These are phyloP conservation scores for Calameuta filiformis DNA, from an alignment of 2,888 invertebrate species.

Conservation along the genomic window DNA sequence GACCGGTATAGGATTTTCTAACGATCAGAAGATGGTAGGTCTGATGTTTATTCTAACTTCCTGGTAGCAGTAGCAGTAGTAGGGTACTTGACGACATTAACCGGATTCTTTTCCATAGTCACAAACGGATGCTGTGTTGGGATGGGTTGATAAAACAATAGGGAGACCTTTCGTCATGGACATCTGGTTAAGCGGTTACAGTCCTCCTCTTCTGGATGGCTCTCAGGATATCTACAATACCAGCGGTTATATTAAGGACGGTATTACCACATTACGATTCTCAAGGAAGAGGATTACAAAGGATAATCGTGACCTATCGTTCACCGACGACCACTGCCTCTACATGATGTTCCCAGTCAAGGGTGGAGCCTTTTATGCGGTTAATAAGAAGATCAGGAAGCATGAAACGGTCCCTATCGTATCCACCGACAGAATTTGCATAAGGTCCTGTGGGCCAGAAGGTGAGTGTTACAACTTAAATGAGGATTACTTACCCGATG, in stretches of 20 bases:
- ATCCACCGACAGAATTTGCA: slow-evolving; percentile 83
- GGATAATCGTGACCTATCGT: slow-evolving; percentile 82
- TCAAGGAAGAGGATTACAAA: slow-evolving; percentile 80
- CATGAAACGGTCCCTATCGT: slow-evolving; percentile 80
- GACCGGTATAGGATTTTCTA: slow-evolving; percentile 92
- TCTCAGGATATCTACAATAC: slow-evolving; percentile 80
- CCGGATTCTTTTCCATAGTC: slow-evolving; percentile 67
- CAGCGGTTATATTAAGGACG: slow-evolving; percentile 78
- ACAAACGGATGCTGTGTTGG: slow-evolving; percentile 88
- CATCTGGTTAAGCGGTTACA: slow-evolving; percentile 86
- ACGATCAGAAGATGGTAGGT: slow-evolving; percentile 84
- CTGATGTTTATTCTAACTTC: too few relatives aligned
- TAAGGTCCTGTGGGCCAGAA: slow-evolving; percentile 79
- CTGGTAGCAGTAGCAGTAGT: too few relatives aligned
- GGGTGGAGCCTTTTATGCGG: slow-evolving; percentile 84
- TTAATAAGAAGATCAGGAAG: slow-evolving; percentile 86
- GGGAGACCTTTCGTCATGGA: slow-evolving; percentile 89
- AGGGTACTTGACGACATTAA: too few relatives aligned
- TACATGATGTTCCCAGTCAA: slow-evolving; percentile 89
- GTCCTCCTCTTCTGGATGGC: slow-evolving; percentile 77
- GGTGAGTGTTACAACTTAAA: slow-evolving; percentile 66
- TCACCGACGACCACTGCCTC: slow-evolving; percentile 84
- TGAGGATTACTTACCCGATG: background rate
- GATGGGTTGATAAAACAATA: slow-evolving; percentile 84
- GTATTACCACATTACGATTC: slow-evolving; percentile 82